Evolutionary conservation across 1,140 invertebrate species (phyloP).

Genomic region (Charaxes varanes): DNA sequence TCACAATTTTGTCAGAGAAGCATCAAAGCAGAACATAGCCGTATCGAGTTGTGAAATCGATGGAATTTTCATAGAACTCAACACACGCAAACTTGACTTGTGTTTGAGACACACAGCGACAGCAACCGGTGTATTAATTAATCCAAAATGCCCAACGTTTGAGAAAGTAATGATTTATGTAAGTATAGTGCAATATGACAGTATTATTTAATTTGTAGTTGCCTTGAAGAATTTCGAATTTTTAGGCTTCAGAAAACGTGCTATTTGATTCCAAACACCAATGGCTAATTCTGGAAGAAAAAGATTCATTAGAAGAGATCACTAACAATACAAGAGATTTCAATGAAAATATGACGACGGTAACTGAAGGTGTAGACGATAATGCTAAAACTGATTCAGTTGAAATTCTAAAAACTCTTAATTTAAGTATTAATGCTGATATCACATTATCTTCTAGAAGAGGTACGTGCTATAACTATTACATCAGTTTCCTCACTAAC

Average conservation of each 20-base stretch:
- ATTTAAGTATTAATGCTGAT: constrained; percentile 1
- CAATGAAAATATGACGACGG: background rate
- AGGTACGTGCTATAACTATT: too few relatives aligned
- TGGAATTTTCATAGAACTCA: background rate
- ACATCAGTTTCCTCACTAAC: too few relatives aligned
- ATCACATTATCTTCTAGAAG: background rate
- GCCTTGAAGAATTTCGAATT: background rate
- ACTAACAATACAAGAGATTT: background rate
- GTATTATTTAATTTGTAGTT: background rate
- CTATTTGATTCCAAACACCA: background rate
- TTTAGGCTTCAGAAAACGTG: constrained; percentile 1
- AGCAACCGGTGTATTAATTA: background rate
- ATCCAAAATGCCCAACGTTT: background rate
- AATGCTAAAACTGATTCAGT: background rate
- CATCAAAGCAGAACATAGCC: constrained; percentile 2
- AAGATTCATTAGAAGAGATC: background rate
- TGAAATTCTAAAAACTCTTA: background rate
- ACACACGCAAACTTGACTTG: background rate
- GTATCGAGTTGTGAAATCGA: constrained; percentile 2
- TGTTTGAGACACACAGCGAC: background rate
- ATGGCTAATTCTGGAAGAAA: constrained; percentile 1
- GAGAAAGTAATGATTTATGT: background rate
- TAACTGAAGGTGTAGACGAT: background rate
- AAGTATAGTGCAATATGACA: background rate
- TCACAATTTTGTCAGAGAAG: constrained; percentile 4